A percentile compares a stretch with the other conserved stretches of the same genome.
These are phyloP conservation scores for Meliscaeva auricollis DNA, from an alignment of 2,888 invertebrate genomes.

Conservation along the genomic window DNA sequence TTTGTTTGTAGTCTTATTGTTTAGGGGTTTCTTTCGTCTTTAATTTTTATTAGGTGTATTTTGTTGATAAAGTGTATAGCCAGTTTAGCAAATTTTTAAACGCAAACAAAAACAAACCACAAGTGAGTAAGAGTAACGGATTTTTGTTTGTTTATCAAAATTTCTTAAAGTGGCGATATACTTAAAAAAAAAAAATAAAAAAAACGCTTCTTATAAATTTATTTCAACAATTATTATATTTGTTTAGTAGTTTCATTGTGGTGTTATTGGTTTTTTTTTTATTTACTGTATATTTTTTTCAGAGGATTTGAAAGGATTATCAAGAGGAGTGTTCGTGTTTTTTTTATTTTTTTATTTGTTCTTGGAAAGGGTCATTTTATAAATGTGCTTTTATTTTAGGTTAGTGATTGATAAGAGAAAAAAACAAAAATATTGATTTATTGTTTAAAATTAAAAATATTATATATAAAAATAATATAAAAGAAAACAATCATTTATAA, in stretches of 20 bases:
- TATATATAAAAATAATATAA: slow-evolving; percentile 25
- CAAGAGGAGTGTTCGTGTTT: slow-evolving; percentile 50
- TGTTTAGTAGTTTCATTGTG: slow-evolving; percentile 51
- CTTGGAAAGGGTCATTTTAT: slow-evolving; percentile 75
- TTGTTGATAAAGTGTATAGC: too few species aligned
- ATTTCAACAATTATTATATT: slow-evolving; percentile 26
- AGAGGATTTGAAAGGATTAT: slow-evolving; percentile 67
- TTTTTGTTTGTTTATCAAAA: too few species aligned
- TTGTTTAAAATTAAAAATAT: slow-evolving; percentile 28
- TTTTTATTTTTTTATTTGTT: slow-evolving; percentile 17
- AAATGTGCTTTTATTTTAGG: slow-evolving; percentile 76
- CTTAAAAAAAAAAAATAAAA: too few species aligned
- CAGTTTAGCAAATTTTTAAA: too few species aligned
- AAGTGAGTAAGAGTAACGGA: too few species aligned
- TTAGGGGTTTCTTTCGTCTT: slow-evolving; percentile 18
- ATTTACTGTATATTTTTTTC: slow-evolving; percentile 32
- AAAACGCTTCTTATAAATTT: too few species aligned
- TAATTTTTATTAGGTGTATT: slow-evolving; percentile 8
- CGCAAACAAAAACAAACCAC: too few species aligned
- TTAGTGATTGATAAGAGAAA: slow-evolving; percentile 61
- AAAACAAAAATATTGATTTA: slow-evolving; percentile 15
- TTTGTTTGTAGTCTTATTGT: slow-evolving; percentile 27
- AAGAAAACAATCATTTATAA: slow-evolving; percentile 64
- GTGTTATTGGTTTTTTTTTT: slow-evolving; percentile 71
- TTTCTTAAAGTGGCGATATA: too few species aligned